A percentile compares a stretch with the other conserved stretches of the same genome.
These are phyloP conservation scores for Pocillopora meandrina DNA, from an alignment of 92 coral and sea anemone genomes.

Conservation along the genomic window DNA sequence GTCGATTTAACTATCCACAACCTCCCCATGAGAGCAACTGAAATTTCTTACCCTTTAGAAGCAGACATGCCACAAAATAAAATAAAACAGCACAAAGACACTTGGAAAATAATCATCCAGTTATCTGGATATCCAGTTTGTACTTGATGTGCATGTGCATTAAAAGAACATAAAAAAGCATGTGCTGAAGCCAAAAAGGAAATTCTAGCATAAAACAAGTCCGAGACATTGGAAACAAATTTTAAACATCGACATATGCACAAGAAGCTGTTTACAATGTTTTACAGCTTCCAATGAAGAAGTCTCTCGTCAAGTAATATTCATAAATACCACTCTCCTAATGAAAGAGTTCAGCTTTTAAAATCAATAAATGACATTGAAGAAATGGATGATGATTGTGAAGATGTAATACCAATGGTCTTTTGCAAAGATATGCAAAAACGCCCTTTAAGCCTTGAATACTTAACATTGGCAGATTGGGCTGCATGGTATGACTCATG, in stretches of 20 bases:
- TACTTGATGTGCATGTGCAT: slow-evolving; percentile 68
- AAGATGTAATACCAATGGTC: slow-evolving; percentile 45
- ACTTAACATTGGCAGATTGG: slow-evolving; percentile 57
- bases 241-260: no score
- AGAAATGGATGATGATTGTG: slow-evolving; percentile 49
- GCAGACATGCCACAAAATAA: slow-evolving; percentile 28
- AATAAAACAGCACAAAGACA: slow-evolving; percentile 41
- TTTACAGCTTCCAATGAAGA: slow-evolving; percentile 59
- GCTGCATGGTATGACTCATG: no score
- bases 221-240: no score
- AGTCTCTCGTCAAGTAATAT: slow-evolving; percentile 47
- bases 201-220: no score
- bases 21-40: slow-evolving; percentile 68
- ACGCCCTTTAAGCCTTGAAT: slow-evolving; percentile 36
- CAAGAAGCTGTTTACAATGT: no score
- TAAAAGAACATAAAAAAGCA: slow-evolving; percentile 58
- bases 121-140: slow-evolving; percentile 63
- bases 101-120: slow-evolving; percentile 52
- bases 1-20: no score
- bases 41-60: slow-evolving; percentile 63
- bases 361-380: no score
- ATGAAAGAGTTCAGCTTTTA: no score
- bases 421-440: slow-evolving; percentile 52
- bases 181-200: no score
- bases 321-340: slow-evolving; percentile 56